Evolutionary conservation across 2,113 vertebrate species (phyloP).

Genomic region (Bufo bufo): DNA sequence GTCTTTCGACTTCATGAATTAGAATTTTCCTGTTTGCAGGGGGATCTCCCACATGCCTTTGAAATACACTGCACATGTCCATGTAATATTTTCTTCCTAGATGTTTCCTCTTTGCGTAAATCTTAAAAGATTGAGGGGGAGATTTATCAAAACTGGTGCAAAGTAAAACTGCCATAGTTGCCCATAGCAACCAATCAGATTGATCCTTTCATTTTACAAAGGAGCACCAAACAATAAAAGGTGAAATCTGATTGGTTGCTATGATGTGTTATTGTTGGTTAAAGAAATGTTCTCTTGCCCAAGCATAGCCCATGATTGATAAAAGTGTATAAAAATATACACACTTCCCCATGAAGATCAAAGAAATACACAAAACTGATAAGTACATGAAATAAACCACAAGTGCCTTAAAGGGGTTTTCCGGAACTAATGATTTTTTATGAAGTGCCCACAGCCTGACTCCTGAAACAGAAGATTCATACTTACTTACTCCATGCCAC

Average conservation of each 20-base stretch:
- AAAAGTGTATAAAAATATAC: not conserved
- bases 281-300: not conserved
- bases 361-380: not conserved
- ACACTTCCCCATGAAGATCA: not conserved
- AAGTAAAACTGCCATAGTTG: too few relatives aligned
- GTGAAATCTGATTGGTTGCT: too few relatives aligned
- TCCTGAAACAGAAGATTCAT: too few relatives aligned
- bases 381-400: constrained; percentile 13
- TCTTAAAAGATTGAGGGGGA: not conserved
- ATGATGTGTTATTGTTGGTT: not conserved
- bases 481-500: too few relatives aligned
- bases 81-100: constrained; percentile 16
- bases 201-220: too few relatives aligned
- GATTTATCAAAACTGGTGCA: too few relatives aligned
- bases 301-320: constrained; percentile 1
- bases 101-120: not conserved
- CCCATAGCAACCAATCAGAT: too few relatives aligned
- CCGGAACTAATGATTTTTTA: too few relatives aligned
- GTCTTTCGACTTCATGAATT: constrained; percentile 12
- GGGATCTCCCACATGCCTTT: constrained; percentile 10
- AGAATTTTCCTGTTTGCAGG: constrained; percentile 14
- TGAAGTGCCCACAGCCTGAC: too few relatives aligned
- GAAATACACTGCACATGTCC: not conserved
- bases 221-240: too few relatives aligned
- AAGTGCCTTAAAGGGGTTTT: not conserved